Percentiles rank a stretch among this genome's conserved stretches.
phyloP scores from a whole-genome alignment of 2,113 vertebrate species.

The Tricholaema leucomelas region DNA sequence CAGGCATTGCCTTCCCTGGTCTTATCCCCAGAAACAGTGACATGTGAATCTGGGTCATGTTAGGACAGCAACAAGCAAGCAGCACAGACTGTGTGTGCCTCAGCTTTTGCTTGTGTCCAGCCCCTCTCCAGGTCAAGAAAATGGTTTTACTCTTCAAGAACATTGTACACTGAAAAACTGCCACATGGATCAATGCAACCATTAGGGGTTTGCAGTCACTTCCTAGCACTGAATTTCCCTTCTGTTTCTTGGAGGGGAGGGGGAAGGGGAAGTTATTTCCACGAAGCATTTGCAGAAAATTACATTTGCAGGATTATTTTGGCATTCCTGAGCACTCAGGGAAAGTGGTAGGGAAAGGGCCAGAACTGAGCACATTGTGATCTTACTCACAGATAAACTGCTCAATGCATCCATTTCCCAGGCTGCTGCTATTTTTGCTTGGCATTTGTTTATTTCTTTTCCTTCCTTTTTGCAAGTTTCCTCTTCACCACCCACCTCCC shows the following conservation, averaged over 20 bases:
- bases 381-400: conserved; percentile 33
- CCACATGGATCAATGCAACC: neutral
- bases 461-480: neutral
- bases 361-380: neutral
- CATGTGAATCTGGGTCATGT: neutral
- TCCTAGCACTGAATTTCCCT: neutral
- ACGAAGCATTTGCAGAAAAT: neutral
- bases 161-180: neutral
- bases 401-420: neutral
- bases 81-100: neutral
- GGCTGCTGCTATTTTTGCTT: neutral
- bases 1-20: neutral
- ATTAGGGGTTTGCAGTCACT: neutral
- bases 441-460: neutral
- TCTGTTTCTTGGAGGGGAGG: neutral
- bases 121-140: neutral
- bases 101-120: neutral
- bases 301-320: neutral
- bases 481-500: neutral
- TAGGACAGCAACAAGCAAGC: neutral
- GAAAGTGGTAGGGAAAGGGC: neutral
- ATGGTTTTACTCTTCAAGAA: neutral
- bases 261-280: neutral
- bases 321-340: neutral
- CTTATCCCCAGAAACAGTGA: neutral